These are phyloP conservation scores for Hemibagrus guttatus DNA, from an alignment of 2,797 vertebrate species.

Conservation along the genomic window DNA sequence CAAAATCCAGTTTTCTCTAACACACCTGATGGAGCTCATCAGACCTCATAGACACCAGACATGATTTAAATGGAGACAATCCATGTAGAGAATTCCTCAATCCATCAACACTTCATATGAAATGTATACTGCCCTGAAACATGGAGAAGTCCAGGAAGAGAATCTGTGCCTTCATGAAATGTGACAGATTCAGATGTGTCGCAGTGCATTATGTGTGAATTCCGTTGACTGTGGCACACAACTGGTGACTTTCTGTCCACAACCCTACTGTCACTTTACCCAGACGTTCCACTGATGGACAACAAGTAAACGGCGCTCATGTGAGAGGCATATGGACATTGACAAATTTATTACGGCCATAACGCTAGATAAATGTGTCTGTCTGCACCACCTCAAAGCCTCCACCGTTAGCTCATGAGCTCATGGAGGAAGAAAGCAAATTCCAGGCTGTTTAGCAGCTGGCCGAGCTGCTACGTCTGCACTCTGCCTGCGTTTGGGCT, in stretches of 20 bases:
- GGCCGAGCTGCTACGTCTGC: slow-evolving; percentile 85
- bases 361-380: slow-evolving; percentile 28
- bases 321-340: slow-evolving; percentile 20
- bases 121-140: neutral
- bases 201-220: neutral
- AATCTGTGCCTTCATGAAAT: neutral
- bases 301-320: slow-evolving; percentile 3
- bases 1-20: neutral
- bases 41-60: too few relatives aligned
- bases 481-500: slow-evolving; percentile 93
- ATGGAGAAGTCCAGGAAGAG: neutral
- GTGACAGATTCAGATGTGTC: neutral
- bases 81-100: neutral
- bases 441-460: slow-evolving; percentile 54
- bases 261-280: neutral
- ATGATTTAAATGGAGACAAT: neutral
- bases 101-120: neutral
- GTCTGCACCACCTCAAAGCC: slow-evolving; percentile 5
- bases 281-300: slow-evolving; percentile 10
- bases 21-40: neutral
- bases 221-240: neutral
- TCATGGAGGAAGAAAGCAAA: slow-evolving; percentile 33
- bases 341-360: slow-evolving; percentile 43
- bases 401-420: slow-evolving; percentile 35
- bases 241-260: slow-evolving; percentile 1